Conservation (phyloP, 2,113 vertebrate genomes). For the Scomber scombrus region DNA sequence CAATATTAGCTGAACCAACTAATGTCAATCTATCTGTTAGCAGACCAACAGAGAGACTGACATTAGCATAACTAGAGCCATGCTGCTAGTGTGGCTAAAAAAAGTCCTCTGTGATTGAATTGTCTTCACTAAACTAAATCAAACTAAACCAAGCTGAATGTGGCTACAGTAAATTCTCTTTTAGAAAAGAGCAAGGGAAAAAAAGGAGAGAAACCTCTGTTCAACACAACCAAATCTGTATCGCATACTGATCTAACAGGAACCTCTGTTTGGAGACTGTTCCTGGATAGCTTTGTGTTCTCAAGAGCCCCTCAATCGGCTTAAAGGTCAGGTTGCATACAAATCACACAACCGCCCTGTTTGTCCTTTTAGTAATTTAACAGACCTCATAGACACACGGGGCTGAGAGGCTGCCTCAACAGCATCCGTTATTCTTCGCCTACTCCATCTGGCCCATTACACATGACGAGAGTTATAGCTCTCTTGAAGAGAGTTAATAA, state of each 20-base stretch:
- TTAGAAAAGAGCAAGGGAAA: background rate
- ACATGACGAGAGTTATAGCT: constrained; percentile 58
- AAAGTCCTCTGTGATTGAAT: background rate
- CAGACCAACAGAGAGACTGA: background rate
- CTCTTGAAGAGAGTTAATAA: constrained; percentile 67
- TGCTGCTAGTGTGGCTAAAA: background rate
- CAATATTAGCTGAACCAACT: too few relatives aligned
- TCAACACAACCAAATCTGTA: constrained; percentile 29
- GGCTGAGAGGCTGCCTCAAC: constrained; percentile 54
- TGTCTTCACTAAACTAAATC: background rate
- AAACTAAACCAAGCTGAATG: background rate
- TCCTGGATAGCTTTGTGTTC: constrained; percentile 55
- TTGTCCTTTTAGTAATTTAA: constrained; percentile 74
- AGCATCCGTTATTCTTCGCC: constrained; percentile 47
- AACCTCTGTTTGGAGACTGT: constrained; percentile 51
- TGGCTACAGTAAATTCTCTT: background rate
- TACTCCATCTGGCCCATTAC: constrained; percentile 63
- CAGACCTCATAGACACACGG: constrained; percentile 46
- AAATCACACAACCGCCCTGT: constrained; percentile 71
- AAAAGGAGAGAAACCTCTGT: background rate
- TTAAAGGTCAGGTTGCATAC: constrained; percentile 78
- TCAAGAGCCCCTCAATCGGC: constrained; percentile 60
- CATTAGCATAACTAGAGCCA: background rate
- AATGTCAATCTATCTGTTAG: too few relatives aligned
- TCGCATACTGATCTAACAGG: constrained; percentile 38